A percentile compares a stretch with the other conserved stretches of the same genome.
phyloP scores from a whole-genome alignment of 2,113 vertebrate species.

The Cyprinodon tularosa region DNA sequence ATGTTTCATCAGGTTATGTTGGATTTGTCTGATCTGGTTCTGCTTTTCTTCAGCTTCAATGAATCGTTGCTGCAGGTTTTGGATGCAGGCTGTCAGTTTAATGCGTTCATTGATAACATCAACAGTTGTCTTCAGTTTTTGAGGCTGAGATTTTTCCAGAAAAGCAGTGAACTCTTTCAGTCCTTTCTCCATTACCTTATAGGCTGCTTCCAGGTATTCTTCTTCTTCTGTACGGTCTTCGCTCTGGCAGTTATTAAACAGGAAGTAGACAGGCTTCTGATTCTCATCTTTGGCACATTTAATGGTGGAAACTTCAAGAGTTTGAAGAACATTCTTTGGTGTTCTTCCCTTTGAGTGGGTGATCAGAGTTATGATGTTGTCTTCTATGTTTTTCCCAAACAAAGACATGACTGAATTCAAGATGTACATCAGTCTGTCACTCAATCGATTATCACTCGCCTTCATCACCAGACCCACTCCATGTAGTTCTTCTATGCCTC shows the following conservation, averaged over 20 bases:
- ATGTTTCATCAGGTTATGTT: neutral
- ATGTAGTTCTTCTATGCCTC: constrained; percentile 9
- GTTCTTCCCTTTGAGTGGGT: neutral
- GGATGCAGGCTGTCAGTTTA: too few relatives aligned
- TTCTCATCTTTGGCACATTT: constrained; percentile 21
- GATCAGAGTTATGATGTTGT: too few relatives aligned
- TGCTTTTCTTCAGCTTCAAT: neutral
- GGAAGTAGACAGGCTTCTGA: constrained; percentile 4
- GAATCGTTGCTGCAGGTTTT: too few relatives aligned
- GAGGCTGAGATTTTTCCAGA: neutral
- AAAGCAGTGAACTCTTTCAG: neutral
- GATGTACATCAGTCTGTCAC: too few relatives aligned
- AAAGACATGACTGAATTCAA: too few relatives aligned
- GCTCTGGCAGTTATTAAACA: neutral
- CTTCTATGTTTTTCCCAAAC: constrained; percentile 5
- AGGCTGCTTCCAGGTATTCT: too few relatives aligned
- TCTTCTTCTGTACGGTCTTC: too few relatives aligned
- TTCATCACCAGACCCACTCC: constrained; percentile 10
- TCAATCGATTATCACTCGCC: too few relatives aligned
- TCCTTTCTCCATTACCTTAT: neutral
- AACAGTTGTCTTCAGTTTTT: neutral
- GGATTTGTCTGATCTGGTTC: neutral
- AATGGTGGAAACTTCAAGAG: constrained; percentile 7
- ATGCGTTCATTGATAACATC: too few relatives aligned
- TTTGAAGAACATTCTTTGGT: constrained; percentile 1